These are phyloP conservation scores for Daubentonia madagascariensis DNA, from an alignment of 2,113 vertebrate species.

Conservation along the genomic window DNA sequence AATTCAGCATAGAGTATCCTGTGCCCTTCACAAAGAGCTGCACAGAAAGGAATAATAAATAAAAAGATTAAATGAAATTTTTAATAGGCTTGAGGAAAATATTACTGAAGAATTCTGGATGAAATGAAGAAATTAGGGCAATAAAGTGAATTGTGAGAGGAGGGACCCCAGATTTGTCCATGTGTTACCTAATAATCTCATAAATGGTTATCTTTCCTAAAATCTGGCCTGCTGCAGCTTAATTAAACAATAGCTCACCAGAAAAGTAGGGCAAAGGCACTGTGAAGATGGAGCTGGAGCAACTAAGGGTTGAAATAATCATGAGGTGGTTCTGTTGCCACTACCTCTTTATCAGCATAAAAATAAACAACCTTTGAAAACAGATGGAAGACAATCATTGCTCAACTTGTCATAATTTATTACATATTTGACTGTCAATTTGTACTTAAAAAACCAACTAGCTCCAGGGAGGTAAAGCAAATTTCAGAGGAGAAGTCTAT, in stretches of 20 bases:
- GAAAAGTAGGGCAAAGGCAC: background rate
- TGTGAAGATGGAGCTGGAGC: background rate
- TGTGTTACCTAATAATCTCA: background rate
- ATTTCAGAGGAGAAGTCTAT: conserved; percentile 56
- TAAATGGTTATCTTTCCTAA: background rate
- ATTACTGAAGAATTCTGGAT: background rate
- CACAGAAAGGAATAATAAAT: background rate
- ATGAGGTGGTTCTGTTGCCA: background rate
- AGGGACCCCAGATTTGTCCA: background rate
- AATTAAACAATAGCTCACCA: background rate
- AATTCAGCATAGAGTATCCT: background rate
- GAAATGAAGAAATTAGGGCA: background rate
- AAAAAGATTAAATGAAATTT: conserved; percentile 20
- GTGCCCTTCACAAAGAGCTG: background rate
- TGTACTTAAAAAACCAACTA: conserved; percentile 69
- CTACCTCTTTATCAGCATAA: background rate
- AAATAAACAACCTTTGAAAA: conserved; percentile 62
- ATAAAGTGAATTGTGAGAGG: background rate
- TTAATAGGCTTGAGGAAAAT: background rate
- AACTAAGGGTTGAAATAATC: background rate
- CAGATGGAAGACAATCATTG: conserved; percentile 5
- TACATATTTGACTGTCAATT: conserved; percentile 67
- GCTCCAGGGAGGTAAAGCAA: conserved; percentile 68
- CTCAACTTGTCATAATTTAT: conserved; percentile 61
- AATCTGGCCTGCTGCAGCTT: background rate